Conservation (phyloP, 2,797 vertebrate genomes). For the Pangasius larnaudii region DNA sequence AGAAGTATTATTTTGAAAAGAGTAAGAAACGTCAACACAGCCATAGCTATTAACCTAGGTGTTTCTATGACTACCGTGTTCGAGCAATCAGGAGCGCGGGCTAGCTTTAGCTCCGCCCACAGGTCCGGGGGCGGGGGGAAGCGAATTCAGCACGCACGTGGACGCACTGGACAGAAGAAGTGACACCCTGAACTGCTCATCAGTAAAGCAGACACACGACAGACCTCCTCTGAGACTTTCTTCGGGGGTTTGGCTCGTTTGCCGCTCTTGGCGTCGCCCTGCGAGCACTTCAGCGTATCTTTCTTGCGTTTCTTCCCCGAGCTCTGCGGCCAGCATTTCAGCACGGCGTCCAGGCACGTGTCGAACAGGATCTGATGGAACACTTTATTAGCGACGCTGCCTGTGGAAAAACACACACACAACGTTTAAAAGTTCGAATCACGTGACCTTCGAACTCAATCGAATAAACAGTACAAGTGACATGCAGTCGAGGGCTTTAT, state of each 20-base stretch:
- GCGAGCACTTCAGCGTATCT: slow-evolving; percentile 67
- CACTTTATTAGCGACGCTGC: slow-evolving; percentile 85
- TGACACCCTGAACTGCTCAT: too few species aligned
- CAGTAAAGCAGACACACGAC: background rate
- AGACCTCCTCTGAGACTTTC: slow-evolving; percentile 72
- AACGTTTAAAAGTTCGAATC: background rate
- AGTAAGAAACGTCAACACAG: too few species aligned
- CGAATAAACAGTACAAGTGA: too few species aligned
- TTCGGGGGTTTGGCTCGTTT: slow-evolving; percentile 78
- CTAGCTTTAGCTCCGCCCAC: background rate
- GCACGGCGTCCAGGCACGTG: slow-evolving; percentile 79
- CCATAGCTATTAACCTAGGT: too few species aligned
- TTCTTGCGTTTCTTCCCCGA: slow-evolving; percentile 87
- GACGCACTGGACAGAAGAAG: background rate
- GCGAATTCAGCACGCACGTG: background rate
- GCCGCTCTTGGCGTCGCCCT: slow-evolving; percentile 63
- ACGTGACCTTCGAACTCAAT: background rate
- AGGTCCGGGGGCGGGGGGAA: background rate
- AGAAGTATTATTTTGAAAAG: too few species aligned
- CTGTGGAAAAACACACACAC: slow-evolving; percentile 65
- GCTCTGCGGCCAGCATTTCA: slow-evolving; percentile 85
- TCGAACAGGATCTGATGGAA: slow-evolving; percentile 92
- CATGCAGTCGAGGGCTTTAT: background rate
- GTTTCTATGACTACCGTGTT: background rate
- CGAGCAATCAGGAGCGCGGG: too few species aligned